These are phyloP conservation scores for Hydriomena furcata DNA, from an alignment of 2,888 invertebrate genomes.

Conservation along the genomic window DNA sequence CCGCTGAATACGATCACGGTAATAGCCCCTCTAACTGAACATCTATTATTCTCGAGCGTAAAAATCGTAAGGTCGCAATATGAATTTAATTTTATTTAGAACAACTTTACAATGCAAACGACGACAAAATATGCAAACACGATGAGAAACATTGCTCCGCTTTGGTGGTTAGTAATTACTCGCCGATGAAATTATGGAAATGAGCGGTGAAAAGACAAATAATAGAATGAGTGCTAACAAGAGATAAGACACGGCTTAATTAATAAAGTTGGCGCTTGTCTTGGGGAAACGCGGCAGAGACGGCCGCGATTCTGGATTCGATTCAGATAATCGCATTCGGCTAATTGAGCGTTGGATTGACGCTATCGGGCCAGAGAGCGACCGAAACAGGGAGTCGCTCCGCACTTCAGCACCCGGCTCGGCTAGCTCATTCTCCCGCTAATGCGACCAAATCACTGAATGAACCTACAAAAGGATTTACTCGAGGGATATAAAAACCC, in stretches of 20 bases:
- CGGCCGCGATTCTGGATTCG: slow-evolving; percentile 72
- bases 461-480: slow-evolving; percentile 55
- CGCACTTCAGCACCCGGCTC: slow-evolving; percentile 37
- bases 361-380: slow-evolving; percentile 70
- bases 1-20: slow-evolving; percentile 28
- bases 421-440: slow-evolving; percentile 54
- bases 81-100: slow-evolving; percentile 51
- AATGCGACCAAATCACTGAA: slow-evolving; percentile 64
- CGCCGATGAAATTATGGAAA: slow-evolving; percentile 82
- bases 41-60: slow-evolving; percentile 21
- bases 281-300: slow-evolving; percentile 65
- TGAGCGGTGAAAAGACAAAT: slow-evolving; percentile 83
- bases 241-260: slow-evolving; percentile 84
- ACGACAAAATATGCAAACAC: slow-evolving; percentile 77
- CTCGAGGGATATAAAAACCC: slow-evolving; percentile 46
- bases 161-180: slow-evolving; percentile 79
- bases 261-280: slow-evolving; percentile 82
- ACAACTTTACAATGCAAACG: slow-evolving; percentile 66
- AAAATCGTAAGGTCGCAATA: slow-evolving; percentile 39
- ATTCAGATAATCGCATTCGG: slow-evolving; percentile 81
- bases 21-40: slow-evolving; percentile 27
- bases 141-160: slow-evolving; percentile 66
- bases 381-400: slow-evolving; percentile 42
- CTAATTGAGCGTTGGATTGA: slow-evolving; percentile 83
- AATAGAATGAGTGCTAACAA: slow-evolving; percentile 84